Percentiles rank a stretch among this genome's conserved stretches.
Evolutionary conservation across 2,888 invertebrate species (phyloP).

Genomic region (Crossocerus cetratus): DNA sequence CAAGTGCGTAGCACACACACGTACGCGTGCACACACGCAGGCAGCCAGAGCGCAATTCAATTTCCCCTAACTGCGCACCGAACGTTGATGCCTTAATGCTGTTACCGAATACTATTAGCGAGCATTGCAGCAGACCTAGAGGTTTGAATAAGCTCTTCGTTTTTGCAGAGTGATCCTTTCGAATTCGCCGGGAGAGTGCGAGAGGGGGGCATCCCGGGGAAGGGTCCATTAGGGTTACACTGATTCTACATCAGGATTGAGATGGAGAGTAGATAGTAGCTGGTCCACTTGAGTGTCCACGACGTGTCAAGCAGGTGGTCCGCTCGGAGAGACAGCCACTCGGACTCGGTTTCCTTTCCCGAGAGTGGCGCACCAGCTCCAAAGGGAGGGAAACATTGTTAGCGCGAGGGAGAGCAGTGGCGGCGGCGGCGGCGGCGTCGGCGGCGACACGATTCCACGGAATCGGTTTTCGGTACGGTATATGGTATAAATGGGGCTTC

Average conservation of each 20-base stretch:
- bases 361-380: not conserved
- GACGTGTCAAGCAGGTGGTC: not conserved
- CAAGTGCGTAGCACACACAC: slow-evolving; percentile 1
- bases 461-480: slow-evolving; percentile 61
- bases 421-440: not conserved
- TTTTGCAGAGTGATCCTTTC: not conserved
- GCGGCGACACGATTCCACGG: slow-evolving; percentile 49
- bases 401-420: not conserved
- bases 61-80: not conserved
- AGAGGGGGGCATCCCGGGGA: too few relatives aligned
- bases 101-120: slow-evolving; percentile 5
- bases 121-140: not conserved
- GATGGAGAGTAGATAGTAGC: too few relatives aligned
- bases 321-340: not conserved
- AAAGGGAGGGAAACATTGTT: not conserved
- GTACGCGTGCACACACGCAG: not conserved
- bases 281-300: not conserved
- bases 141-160: not conserved
- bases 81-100: slow-evolving; percentile 3
- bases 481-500: slow-evolving; percentile 70
- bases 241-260: too few relatives aligned
- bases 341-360: slow-evolving; percentile 1
- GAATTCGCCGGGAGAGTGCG: too few relatives aligned
- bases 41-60: not conserved
- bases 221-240: too few relatives aligned